Conservation (phyloP, 1,140 invertebrate genomes). For the Drosophila dunni region DNA sequence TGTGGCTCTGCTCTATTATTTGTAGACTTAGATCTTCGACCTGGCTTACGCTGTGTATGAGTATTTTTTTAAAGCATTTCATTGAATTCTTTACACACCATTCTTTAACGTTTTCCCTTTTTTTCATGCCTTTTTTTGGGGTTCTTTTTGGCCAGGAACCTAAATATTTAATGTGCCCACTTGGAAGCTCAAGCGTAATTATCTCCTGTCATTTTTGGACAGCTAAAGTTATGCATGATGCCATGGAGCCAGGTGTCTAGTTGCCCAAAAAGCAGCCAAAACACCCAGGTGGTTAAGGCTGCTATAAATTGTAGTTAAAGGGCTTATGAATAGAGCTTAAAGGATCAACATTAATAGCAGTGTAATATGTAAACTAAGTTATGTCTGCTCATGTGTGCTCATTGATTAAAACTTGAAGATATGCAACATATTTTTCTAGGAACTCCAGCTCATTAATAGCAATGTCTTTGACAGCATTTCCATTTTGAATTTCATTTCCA, state of each 20-base stretch:
- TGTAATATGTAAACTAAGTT: conserved; percentile 13
- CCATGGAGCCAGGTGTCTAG: conserved; percentile 6
- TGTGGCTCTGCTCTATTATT: conserved; percentile 54
- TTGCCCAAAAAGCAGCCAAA: not conserved
- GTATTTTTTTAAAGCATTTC: conserved; percentile 65
- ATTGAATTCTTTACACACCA: conserved; percentile 40
- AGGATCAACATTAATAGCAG: conserved; percentile 4
- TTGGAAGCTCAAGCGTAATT: conserved; percentile 46
- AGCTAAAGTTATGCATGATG: conserved; percentile 24
- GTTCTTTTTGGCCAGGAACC: not conserved
- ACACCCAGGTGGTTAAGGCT: conserved; percentile 2
- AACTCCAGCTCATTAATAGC: no score
- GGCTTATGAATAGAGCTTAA: conserved; percentile 6
- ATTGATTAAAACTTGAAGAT: not conserved
- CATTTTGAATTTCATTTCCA: not conserved
- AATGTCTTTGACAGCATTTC: not conserved
- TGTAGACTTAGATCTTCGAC: conserved; percentile 46
- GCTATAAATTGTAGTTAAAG: conserved; percentile 38
- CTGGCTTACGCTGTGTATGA: conserved; percentile 30
- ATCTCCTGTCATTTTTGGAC: conserved; percentile 27
- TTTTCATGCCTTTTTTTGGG: conserved; percentile 1
- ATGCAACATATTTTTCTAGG: no score
- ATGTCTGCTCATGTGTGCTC: conserved; percentile 1
- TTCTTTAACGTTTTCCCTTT: conserved; percentile 9
- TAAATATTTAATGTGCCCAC: conserved; percentile 49